Evolutionary conservation across 2,888 invertebrate genomes (phyloP).

Genomic region (Chrysolina americana): DNA sequence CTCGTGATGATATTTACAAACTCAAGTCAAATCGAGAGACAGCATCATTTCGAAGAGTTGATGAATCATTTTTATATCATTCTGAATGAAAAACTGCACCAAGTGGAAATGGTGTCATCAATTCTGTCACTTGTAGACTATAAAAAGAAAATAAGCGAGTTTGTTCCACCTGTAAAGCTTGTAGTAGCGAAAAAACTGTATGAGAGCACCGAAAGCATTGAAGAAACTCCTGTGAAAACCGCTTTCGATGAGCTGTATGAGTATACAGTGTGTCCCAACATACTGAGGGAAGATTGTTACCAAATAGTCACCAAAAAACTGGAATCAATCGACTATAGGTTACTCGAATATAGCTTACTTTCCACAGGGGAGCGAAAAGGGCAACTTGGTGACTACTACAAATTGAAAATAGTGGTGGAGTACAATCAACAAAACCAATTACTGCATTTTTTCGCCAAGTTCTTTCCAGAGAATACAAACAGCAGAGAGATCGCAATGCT

Average conservation of each 20-base stretch:
- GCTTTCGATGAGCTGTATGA: not conserved
- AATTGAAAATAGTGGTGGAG: not conserved
- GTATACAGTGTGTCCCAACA: not conserved
- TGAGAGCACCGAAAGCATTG: not conserved
- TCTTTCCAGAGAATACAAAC: not conserved
- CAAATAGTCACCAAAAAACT: not conserved
- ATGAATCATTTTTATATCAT: not conserved
- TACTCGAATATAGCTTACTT: not conserved
- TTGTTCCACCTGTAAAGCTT: not conserved
- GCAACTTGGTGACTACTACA: not conserved
- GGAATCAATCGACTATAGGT: not conserved
- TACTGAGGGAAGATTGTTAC: constrained; percentile 6
- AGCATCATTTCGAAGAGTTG: not conserved
- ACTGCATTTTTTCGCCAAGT: not conserved
- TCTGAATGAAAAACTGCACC: constrained; percentile 5
- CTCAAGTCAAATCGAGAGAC: constrained; percentile 13
- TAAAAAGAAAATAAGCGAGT: not conserved
- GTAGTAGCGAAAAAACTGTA: not conserved
- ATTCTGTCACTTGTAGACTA: not conserved
- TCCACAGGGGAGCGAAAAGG: not conserved
- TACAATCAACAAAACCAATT: not conserved
- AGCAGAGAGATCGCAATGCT: not conserved
- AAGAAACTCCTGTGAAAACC: not conserved
- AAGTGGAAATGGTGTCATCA: not conserved
- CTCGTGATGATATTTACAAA: not conserved